A percentile compares a stretch with the other conserved stretches of the same genome.
phyloP scores from a whole-genome alignment of 2,888 invertebrate genomes.

The Nymphalis polychloros region DNA sequence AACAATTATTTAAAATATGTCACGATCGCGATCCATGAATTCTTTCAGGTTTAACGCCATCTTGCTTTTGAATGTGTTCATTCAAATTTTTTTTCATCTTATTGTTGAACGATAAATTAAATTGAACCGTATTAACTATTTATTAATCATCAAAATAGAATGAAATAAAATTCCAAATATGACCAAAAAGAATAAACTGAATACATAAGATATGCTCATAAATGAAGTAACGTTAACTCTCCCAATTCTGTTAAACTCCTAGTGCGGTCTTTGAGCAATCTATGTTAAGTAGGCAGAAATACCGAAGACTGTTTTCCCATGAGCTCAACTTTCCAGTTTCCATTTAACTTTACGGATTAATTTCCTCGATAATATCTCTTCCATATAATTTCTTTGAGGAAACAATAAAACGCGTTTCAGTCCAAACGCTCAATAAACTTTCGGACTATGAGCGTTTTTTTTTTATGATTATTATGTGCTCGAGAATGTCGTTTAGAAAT shows the following conservation, averaged over 20 bases:
- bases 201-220: neutral
- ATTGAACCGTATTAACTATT: too few relatives aligned
- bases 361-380: constrained; percentile 28
- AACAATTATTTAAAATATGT: too few relatives aligned
- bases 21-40: too few relatives aligned
- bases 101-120: too few relatives aligned
- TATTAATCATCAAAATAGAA: neutral
- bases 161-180: neutral
- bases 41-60: too few relatives aligned
- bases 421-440: constrained; percentile 26
- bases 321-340: constrained; percentile 36
- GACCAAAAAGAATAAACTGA: neutral
- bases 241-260: neutral
- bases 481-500: constrained; percentile 42
- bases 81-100: too few relatives aligned
- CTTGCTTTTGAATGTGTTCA: too few relatives aligned
- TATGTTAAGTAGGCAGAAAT: constrained; percentile 7
- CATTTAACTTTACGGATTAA: constrained; percentile 38
- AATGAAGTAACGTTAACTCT: neutral
- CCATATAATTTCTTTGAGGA: constrained; percentile 19
- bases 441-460: constrained; percentile 33
- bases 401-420: constrained; percentile 30
- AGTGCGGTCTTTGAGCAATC: constrained; percentile 6
- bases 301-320: constrained; percentile 22
- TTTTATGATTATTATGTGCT: constrained; percentile 47